Evolutionary conservation across 35 echinoderm and acorn worm species (phyloP), one percentile per base, ranked within the genome.

Genomic region (Lytechinus pictus): DNA sequence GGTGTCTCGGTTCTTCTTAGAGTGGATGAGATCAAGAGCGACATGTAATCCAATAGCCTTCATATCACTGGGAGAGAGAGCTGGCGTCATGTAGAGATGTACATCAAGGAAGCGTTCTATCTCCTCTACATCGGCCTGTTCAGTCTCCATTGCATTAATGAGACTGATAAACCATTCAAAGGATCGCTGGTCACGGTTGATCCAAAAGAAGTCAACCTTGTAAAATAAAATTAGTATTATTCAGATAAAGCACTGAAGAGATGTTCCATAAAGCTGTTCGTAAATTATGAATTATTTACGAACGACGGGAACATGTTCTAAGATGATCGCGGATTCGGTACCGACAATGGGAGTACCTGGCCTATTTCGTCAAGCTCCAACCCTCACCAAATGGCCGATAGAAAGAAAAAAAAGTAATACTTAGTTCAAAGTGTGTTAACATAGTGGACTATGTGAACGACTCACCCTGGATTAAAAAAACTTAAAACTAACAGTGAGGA

Each of bases 111-210:
- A 97, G 11, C 96, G 28, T 44, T 44, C 33, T 44, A 44, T 44
- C 33, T 44, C 33, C 33, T 44, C 33, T 44, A 44, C 33, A 44
- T 44, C 33, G 2, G 33, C 33, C 33, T 44, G 33, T 44, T 99
- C 98, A 9, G 97, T 27, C 86, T 97, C 98, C 79, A 99, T 97
- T 21, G 96, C 95, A 53, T 97, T 97, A 3, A 99, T 95, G 27
- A 99, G 95, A 72, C 97, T 97, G 52, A 99, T 96, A 58, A 99
- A 99, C 98, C 98, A 99, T 52, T 99, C 98, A 86, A 99, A 99
- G 4, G 98, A 99, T 11, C 95, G 97, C 60, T 99, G 98, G 24
- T 99, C 91, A 8, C 98, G 96, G 86, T 97, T 99, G 28, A 99
- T 99, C 98, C 98, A 99, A 29, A 97, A 93, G 94, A 99, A 99